A percentile compares a stretch with the other conserved stretches of the same genome.
Evolutionary conservation across 2,113 vertebrate species (phyloP).

Genomic region (Clarias batrachus): DNA sequence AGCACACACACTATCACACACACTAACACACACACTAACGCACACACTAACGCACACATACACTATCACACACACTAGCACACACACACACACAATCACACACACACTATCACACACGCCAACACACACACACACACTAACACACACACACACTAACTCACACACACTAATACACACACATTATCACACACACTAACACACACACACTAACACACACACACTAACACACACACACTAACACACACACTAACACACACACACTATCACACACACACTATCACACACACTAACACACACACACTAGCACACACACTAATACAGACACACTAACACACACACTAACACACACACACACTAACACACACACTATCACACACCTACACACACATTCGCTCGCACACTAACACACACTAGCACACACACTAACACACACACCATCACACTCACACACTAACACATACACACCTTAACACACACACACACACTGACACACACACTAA

Average conservation of each 20-base stretch:
- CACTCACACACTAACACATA: too few species aligned
- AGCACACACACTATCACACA: neutral
- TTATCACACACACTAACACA: neutral
- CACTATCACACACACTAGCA: neutral
- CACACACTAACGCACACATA: slow-evolving; percentile 49
- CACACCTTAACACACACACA: too few species aligned
- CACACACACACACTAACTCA: slow-evolving; percentile 37
- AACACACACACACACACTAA: neutral
- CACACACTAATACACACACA: neutral
- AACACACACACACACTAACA: too few species aligned
- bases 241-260: neutral
- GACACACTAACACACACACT: neutral
- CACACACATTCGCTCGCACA: too few species aligned
- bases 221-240: too few species aligned
- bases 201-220: neutral
- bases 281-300: neutral
- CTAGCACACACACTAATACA: neutral
- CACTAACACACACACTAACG: neutral
- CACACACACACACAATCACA: neutral
- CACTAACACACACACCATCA: too few species aligned
- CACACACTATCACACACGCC: neutral
- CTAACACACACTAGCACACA: too few species aligned
- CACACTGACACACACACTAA: too few species aligned
- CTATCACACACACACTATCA: neutral
- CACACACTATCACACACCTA: too few species aligned